Base-by-base conservation (phyloP, 2,888 invertebrate genomes). In the Tetheella fluctuosa region DNA sequence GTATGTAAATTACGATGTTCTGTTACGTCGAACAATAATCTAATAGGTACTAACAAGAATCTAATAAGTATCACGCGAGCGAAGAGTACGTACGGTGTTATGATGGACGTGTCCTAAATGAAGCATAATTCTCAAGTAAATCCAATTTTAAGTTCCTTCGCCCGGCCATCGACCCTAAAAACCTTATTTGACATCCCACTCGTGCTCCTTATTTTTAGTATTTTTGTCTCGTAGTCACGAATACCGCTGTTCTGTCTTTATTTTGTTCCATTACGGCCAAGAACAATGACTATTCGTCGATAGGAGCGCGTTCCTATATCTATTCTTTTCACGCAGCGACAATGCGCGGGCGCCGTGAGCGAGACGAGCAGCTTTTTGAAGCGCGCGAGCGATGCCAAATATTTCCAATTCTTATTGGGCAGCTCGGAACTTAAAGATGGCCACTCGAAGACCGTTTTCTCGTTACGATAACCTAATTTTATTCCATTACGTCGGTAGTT, bases 201-300 rank as follows among this genome's bases (percentile, higher is more conserved):
- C 83, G 64, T 80, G 74, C 89, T 64, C 77, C 63, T 71, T 62
- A 62, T 74, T 68, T 70, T 76, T 62, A 59, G 80, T 88, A 84
- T 75, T 79, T 87, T 79, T 70, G 81, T 91, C 89, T 91, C 92
- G 72, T 83, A 87, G 89, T 91, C 92, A 92, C 92, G 93, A 92
- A 89, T 89, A 90, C 91, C 90, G 90, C 91, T 91, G 90, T 85
- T 89, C 90, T 88, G 90, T 88, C 91, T 92, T 91, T 91, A 91
- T 91, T 92, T 91, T 91, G 90, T 89, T 90, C 91, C 90, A 92
- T 91, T 90, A 91, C 88, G 81, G 80, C 84, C 86, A 91, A 92
- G 92, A 93, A 93, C 93, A 93, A 93, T 92, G 89, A 90, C 85
- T 89, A 87, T 89, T 83, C 76, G 85, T 80, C 80, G 88, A 88